Evolutionary conservation across 1,140 invertebrate species (phyloP), one percentile per base, ranked within the genome.

Genomic region (Apocrypta bakeri): DNA sequence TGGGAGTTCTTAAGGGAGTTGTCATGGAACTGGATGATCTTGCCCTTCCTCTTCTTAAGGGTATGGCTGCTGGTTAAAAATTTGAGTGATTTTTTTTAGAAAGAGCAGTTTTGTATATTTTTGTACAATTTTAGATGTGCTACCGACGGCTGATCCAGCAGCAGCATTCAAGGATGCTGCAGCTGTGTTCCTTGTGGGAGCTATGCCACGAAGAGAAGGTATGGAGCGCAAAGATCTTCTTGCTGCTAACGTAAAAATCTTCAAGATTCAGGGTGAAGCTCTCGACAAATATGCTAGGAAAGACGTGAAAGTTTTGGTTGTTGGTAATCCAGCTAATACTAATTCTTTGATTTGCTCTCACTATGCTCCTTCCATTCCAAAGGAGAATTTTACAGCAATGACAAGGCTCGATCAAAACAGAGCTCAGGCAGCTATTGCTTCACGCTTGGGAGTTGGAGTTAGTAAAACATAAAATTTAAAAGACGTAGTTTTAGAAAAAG

Each of bases 261-360:
- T 99, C 92, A 99, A 99, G 93, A 96, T 95, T 56, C 96, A 97
- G 93, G 99, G 99, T 21, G 94, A 98, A 89, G 98, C 99, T 17
- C 90, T 99, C 1, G 96, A 99, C 84, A 95, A 98, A 91, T 95
- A 95, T 91, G 98, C 99, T 1, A 97, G 97, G 85, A 99, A 99
- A 89, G 96, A 96, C 89, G 97, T 99, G 24, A 99, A 99, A 93
- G 96, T 98, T 25, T 92, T 99, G 24, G 98, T 99, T 66, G 99
- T 99, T 88, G 99, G 99, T 56, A 99, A 99, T 92, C 99, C 99
- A 71, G 99, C 99, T 0, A 99, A 99, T 90, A 99, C 99, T 0
- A 99, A 99, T 94, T 98, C 98, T 24, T 93, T 98, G 12, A 98
- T 99, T 85, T 98, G 97, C 88, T 97, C 97, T 2, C 97, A 98